Conservation (phyloP, 2,888 invertebrate species). For the Blera fallax region DNA sequence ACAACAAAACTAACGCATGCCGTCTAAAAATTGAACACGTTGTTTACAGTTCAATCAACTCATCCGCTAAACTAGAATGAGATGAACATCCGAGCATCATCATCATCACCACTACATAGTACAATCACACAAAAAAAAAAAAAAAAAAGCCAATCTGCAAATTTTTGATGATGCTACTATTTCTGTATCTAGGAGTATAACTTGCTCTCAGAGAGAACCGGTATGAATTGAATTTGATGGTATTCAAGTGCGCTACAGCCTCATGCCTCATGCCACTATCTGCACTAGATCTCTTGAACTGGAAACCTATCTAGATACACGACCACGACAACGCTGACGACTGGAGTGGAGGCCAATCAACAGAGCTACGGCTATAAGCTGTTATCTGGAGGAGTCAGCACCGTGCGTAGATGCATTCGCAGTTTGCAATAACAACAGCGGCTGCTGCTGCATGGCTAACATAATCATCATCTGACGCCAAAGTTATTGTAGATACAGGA, state of each 20-base stretch:
- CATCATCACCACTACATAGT: constrained; percentile 3
- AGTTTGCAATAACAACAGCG: constrained; percentile 23
- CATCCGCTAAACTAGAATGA: constrained; percentile 47
- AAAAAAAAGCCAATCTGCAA: constrained; percentile 31
- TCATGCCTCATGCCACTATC: constrained; percentile 40
- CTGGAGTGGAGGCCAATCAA: constrained; percentile 38
- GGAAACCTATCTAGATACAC: constrained; percentile 67
- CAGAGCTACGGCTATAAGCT: constrained; percentile 27
- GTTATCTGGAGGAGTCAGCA: constrained; percentile 36
- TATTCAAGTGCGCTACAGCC: constrained; percentile 54
- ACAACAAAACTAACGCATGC: constrained; percentile 19
- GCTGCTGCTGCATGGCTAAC: constrained; percentile 17
- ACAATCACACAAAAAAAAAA: neutral
- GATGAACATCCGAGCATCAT: constrained; percentile 41
- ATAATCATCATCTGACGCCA: constrained; percentile 27
- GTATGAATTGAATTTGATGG: constrained; percentile 61
- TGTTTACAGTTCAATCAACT: constrained; percentile 72
- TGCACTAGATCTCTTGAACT: constrained; percentile 70
- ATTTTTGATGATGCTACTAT: constrained; percentile 45
- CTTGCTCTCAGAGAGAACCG: constrained; percentile 40
- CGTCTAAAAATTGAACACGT: constrained; percentile 61
- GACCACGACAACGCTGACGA: neutral
- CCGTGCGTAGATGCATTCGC: constrained; percentile 34
- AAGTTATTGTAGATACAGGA: constrained; percentile 41
- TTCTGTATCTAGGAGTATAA: constrained; percentile 22